phyloP scores from a whole-genome alignment of 2,797 vertebrate genomes.

The Poecilia velifera region DNA sequence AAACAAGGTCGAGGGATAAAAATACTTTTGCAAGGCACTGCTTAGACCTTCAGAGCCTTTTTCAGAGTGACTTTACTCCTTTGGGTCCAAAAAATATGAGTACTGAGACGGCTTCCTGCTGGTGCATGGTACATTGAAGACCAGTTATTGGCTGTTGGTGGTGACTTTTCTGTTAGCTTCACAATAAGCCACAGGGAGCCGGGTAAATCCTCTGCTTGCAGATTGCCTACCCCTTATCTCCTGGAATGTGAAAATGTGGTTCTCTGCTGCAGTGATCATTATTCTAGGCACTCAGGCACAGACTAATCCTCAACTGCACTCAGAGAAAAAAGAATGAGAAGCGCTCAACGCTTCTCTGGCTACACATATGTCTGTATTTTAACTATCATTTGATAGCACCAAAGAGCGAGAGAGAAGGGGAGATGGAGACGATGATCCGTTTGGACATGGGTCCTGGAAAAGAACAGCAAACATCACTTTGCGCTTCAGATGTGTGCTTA shows the following conservation, averaged over 20 bases:
- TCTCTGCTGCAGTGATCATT: conserved; percentile 80
- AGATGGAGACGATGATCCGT: conserved; percentile 39
- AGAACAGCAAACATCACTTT: conserved; percentile 51
- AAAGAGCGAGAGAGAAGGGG: conserved; percentile 12
- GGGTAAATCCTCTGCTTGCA: conserved; percentile 77
- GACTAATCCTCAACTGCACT: conserved; percentile 77
- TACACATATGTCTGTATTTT: conserved; percentile 70
- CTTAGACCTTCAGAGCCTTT: conserved; percentile 8
- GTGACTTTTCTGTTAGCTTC: conserved; percentile 63
- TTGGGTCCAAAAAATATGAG: conserved; percentile 4
- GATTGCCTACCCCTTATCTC: conserved; percentile 78
- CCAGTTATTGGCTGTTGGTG: conserved; percentile 32
- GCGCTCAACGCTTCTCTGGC: conserved; percentile 53
- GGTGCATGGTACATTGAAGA: conserved; percentile 21
- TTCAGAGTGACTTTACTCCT: conserved; percentile 28
- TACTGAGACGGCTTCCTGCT: conserved; percentile 24
- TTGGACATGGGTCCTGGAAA: conserved; percentile 25
- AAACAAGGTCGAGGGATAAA: background rate
- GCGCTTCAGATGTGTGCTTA: conserved; percentile 35
- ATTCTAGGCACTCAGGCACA: conserved; percentile 79
- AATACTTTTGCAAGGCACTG: background rate
- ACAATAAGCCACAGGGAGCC: conserved; percentile 72
- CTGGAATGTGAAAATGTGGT: conserved; percentile 80
- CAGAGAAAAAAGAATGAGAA: conserved; percentile 65
- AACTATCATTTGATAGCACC: conserved; percentile 44